Conservation (phyloP, 2,888 invertebrate genomes). For the Acanthococcus lagerstroemiae region DNA sequence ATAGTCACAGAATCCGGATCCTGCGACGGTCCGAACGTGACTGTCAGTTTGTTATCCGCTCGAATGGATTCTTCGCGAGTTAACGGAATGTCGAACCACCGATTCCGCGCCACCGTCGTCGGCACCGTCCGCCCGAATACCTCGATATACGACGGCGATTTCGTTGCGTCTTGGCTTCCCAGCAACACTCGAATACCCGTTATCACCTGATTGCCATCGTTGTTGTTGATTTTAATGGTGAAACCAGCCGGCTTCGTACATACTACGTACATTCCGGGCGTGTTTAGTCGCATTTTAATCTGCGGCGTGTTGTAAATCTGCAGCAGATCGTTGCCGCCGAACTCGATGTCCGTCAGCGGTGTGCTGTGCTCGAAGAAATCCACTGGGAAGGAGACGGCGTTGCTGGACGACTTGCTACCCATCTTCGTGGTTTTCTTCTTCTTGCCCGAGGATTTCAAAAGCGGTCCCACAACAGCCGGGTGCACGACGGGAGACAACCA, state of each 20-base stretch:
- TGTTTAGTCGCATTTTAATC: slow-evolving; percentile 80
- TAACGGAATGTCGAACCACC: slow-evolving; percentile 94
- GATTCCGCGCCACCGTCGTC: slow-evolving; percentile 59
- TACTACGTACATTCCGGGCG: slow-evolving; percentile 79
- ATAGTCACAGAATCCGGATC: slow-evolving; percentile 81
- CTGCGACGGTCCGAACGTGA: slow-evolving; percentile 73
- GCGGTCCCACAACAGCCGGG: slow-evolving; percentile 51
- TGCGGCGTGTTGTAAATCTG: slow-evolving; percentile 91
- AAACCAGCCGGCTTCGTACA: slow-evolving; percentile 86
- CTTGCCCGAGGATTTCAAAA: slow-evolving; percentile 49
- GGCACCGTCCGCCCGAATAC: slow-evolving; percentile 62
- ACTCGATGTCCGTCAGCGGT: slow-evolving; percentile 83
- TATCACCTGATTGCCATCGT: slow-evolving; percentile 78
- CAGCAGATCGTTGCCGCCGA: slow-evolving; percentile 85
- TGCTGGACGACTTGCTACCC: slow-evolving; percentile 47
- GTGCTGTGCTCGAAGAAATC: slow-evolving; percentile 97
- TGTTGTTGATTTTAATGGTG: slow-evolving; percentile 74
- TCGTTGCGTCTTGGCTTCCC: slow-evolving; percentile 69
- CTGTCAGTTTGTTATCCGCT: slow-evolving; percentile 79
- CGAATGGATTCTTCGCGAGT: slow-evolving; percentile 86
- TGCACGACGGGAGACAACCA: slow-evolving; percentile 59
- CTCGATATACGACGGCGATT: slow-evolving; percentile 67
- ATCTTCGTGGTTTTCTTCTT: slow-evolving; percentile 50
- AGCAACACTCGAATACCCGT: slow-evolving; percentile 77
- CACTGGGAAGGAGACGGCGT: slow-evolving; percentile 66